Evolutionary conservation across 1,140 invertebrate genomes (phyloP).

Genomic region (Agrilus planipennis): DNA sequence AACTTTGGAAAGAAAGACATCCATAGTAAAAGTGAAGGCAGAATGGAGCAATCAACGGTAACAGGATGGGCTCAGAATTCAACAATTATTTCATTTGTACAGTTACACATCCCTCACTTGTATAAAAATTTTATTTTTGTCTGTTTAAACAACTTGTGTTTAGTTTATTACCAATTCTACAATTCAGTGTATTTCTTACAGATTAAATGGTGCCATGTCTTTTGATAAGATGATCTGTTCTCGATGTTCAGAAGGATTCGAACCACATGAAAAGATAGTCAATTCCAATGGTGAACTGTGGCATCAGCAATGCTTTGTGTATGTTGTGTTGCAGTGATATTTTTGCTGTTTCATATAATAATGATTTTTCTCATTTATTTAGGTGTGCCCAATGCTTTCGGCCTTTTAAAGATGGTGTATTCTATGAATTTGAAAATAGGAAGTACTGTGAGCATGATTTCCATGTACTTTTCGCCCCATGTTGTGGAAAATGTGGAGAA

Average conservation of each 20-base stretch:
- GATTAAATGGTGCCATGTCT: slow-evolving; percentile 62
- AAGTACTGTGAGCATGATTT: slow-evolving; percentile 99
- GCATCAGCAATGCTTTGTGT: slow-evolving; percentile 99
- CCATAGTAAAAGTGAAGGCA: background rate
- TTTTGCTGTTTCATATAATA: slow-evolving; percentile 2
- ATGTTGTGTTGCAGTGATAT: slow-evolving; percentile 47
- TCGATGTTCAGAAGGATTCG: slow-evolving; percentile 88
- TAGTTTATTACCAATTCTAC: too few relatives aligned
- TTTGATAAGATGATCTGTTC: slow-evolving; percentile 86
- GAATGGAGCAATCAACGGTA: slow-evolving; percentile 1
- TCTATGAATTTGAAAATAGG: slow-evolving; percentile 97
- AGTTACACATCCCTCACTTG: too few relatives aligned
- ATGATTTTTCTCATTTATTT: slow-evolving; percentile 12
- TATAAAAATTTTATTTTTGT: background rate
- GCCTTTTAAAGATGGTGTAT: slow-evolving; percentile 94
- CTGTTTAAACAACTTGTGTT: too few relatives aligned
- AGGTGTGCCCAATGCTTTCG: slow-evolving; percentile 99
- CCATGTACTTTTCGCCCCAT: slow-evolving; percentile 95
- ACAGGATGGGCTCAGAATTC: slow-evolving; percentile 3
- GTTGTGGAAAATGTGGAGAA: slow-evolving; percentile 93
- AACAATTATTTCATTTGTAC: too few relatives aligned
- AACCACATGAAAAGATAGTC: slow-evolving; percentile 94
- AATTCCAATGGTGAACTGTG: slow-evolving; percentile 97
- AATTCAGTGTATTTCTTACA: slow-evolving; percentile 43
- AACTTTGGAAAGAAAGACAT: background rate